Conservation (phyloP, 2,113 vertebrate species). For the Elephantulus edwardii region DNA sequence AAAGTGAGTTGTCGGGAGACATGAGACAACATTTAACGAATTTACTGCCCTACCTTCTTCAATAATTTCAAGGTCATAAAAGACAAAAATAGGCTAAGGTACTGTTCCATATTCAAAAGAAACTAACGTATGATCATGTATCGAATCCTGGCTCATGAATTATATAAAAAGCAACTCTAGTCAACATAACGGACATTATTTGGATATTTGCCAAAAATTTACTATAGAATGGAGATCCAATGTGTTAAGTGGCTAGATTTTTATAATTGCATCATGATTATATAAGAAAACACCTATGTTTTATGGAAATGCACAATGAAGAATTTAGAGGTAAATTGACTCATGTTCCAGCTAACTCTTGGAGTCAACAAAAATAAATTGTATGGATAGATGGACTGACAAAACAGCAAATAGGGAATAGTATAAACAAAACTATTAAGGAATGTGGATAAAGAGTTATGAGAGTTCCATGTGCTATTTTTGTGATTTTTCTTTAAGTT, state of each 20-base stretch:
- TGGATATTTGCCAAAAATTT: not conserved
- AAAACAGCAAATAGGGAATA: not conserved
- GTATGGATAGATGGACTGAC: not conserved
- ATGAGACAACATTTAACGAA: not conserved
- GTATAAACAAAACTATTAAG: conserved; percentile 25
- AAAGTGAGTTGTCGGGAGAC: not conserved
- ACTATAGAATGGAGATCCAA: not conserved
- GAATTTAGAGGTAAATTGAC: not conserved
- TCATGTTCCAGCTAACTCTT: not conserved
- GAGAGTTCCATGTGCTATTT: not conserved
- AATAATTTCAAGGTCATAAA: conserved; percentile 34
- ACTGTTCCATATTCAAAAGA: not conserved
- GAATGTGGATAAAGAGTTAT: not conserved
- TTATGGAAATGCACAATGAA: not conserved
- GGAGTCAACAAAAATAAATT: conserved; percentile 11
- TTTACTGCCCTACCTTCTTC: conserved; percentile 37
- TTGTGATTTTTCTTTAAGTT: not conserved
- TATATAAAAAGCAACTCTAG: not conserved
- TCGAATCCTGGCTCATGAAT: not conserved
- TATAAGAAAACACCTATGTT: not conserved
- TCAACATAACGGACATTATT: not conserved
- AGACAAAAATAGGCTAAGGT: not conserved
- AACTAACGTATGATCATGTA: not conserved
- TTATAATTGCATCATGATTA: not conserved
- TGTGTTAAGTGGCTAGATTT: conserved; percentile 10